These are phyloP conservation scores for Castor canadensis DNA, from an alignment of 2,113 vertebrate species.

Conservation along the genomic window DNA sequence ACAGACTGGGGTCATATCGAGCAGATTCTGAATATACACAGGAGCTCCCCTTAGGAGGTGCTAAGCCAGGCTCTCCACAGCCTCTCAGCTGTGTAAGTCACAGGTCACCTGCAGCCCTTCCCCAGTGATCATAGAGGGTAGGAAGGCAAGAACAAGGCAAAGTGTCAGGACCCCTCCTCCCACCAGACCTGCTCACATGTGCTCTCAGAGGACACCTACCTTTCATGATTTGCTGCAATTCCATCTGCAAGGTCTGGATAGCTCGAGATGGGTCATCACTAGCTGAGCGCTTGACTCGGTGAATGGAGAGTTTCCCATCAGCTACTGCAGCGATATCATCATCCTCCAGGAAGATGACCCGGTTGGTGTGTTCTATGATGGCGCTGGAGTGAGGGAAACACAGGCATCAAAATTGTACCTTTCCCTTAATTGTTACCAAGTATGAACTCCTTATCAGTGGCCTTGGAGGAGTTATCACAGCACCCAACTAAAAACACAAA, in stretches of 20 bases:
- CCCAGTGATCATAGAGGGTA: background rate
- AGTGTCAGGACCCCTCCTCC: background rate
- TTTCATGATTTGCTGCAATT: slow-evolving; percentile 98
- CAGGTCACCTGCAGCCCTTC: background rate
- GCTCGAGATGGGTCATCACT: slow-evolving; percentile 92
- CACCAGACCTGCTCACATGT: rapidly evolving
- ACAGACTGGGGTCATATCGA: background rate
- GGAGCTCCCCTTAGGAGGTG: background rate
- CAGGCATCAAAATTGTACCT: rapidly evolving
- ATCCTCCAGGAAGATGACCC: slow-evolving; percentile 96
- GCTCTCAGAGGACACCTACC: slow-evolving; percentile 80
- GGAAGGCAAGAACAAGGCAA: background rate
- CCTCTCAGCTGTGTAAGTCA: background rate
- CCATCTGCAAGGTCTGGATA: slow-evolving; percentile 97
- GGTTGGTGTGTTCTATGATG: slow-evolving; percentile 97
- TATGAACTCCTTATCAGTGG: too few relatives aligned
- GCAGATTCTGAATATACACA: background rate
- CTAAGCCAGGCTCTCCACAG: background rate
- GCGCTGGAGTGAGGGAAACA: slow-evolving; percentile 83
- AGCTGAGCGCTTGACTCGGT: slow-evolving; percentile 89
- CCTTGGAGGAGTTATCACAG: background rate
- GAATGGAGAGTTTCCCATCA: slow-evolving; percentile 93
- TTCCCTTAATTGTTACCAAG: background rate
- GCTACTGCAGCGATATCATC: slow-evolving; percentile 93
- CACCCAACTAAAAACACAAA: background rate